Percentiles rank a stretch among this genome's conserved stretches.
These are phyloP conservation scores for Glyphotaelius pellucidus DNA, from an alignment of 2,888 invertebrate genomes.

Conservation along the genomic window DNA sequence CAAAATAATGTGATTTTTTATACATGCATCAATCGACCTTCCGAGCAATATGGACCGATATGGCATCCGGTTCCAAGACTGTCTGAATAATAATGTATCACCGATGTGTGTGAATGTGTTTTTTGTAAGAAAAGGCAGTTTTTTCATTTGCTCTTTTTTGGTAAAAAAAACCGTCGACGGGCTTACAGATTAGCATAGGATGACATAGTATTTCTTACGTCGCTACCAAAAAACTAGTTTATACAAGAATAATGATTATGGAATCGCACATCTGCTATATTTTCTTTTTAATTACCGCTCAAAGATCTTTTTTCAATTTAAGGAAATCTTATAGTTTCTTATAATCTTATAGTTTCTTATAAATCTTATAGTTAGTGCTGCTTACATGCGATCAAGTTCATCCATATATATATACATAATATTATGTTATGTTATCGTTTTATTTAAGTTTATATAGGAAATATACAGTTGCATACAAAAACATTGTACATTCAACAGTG, in stretches of 20 bases:
- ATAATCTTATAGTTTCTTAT: background rate
- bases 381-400: background rate
- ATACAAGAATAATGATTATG: background rate
- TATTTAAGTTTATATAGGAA: too few relatives aligned
- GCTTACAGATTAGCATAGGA: background rate
- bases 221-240: constrained; percentile 2
- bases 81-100: background rate
- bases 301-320: background rate
- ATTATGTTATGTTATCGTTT: too few relatives aligned
- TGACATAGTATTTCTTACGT: background rate
- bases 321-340: background rate
- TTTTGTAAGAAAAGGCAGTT: background rate
- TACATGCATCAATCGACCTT: background rate
- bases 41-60: background rate
- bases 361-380: too few relatives aligned
- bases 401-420: background rate
- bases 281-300: background rate
- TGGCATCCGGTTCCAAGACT: background rate
- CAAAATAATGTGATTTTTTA: background rate
- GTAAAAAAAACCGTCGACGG: background rate
- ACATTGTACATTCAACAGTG: too few relatives aligned
- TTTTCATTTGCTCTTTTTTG: background rate
- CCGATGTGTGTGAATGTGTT: background rate
- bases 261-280: background rate
- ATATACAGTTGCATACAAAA: too few relatives aligned